Conservation (phyloP, 1,140 invertebrate species). For the Frieseomelitta varia region DNA sequence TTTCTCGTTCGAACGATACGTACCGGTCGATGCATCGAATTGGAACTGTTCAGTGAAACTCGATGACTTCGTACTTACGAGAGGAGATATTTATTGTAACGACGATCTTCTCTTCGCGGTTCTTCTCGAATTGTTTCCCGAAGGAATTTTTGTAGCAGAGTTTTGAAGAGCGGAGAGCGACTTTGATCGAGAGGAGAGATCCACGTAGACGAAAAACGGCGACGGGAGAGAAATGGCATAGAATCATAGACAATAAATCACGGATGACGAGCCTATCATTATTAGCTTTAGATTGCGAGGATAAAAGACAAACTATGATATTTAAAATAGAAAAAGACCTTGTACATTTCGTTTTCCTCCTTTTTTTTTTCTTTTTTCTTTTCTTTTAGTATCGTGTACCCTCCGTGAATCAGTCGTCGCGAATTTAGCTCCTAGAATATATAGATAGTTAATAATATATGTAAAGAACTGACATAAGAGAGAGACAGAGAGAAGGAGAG, state of each 20-base stretch:
- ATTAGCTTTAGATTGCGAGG: slow-evolving; percentile 75
- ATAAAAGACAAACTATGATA: slow-evolving; percentile 76
- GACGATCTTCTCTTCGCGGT: not conserved
- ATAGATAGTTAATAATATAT: slow-evolving; percentile 52
- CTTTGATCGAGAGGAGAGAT: not conserved
- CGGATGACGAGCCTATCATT: slow-evolving; percentile 51
- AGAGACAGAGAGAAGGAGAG: not conserved
- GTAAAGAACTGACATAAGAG: slow-evolving; percentile 5
- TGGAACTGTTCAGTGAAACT: slow-evolving; percentile 27
- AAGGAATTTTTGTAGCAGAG: not conserved
- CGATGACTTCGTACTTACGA: slow-evolving; percentile 50
- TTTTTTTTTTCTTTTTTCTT: slow-evolving; percentile 14
- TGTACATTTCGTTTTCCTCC: slow-evolving; percentile 57
- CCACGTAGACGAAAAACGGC: not conserved
- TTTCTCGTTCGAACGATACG: slow-evolving; percentile 15
- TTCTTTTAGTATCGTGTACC: slow-evolving; percentile 59
- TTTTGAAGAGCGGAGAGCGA: not conserved
- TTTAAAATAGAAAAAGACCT: slow-evolving; percentile 67
- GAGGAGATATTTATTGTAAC: slow-evolving; percentile 4
- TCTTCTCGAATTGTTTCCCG: not conserved
- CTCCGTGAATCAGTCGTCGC: slow-evolving; percentile 47
- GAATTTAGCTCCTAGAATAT: slow-evolving; percentile 47
- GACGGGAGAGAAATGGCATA: slow-evolving; percentile 24
- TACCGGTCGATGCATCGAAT: slow-evolving; percentile 36
- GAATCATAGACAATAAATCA: slow-evolving; percentile 60